Base-by-base conservation (phyloP, 2,797 vertebrate species). In the Alectoris magna region DNA sequence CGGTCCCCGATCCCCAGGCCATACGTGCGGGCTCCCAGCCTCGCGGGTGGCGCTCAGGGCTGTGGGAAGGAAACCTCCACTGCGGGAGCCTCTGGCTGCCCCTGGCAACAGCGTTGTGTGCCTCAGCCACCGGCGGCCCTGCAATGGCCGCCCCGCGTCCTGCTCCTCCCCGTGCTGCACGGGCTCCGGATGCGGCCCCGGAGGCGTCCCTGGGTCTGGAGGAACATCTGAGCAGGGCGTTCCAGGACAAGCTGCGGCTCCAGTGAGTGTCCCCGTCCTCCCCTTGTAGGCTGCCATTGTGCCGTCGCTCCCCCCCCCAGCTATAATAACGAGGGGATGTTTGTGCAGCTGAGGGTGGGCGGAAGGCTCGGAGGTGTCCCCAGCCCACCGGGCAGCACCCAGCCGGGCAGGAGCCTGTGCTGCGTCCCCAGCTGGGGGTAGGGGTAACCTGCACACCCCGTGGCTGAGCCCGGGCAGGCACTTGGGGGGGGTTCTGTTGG, bases 211-310 rank as follows among this genome's bases (percentile, higher is more conserved):
- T 88, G 17, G n/a, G 94, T 38, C 51, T 97, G 84, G 95, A 97
- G 83, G 83, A 97, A 17, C 85, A 46, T 22, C 88, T 97, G 69
- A 39, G 23, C 12, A 74, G 6, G 6, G 81, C 75, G 41, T 87
- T 96, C 5, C 89, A 56, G 72, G 93, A 97, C 63, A 96, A 94
- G 70, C 91, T 96, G 55, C 59, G 34, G 71, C 81, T 91, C 39
- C 27, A 10, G 98, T 98, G 96, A 98, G 98, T 96, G 77, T 44
- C 44, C 23, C 6, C 3, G 1, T 23, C 5, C n/a, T 15, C 27
- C 43, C 14, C 9, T 6, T 6, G 8, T 11, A 6, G 7, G 12
- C 29, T 43, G 27, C 39, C 3, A 19, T 15, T 4, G 14, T 23
- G 21, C 63, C 3, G 3, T 5, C 34, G 55, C 3, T 26, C 44